Evolutionary conservation across 2,113 vertebrate genomes (phyloP).

Genomic region (Galbula dea): DNA sequence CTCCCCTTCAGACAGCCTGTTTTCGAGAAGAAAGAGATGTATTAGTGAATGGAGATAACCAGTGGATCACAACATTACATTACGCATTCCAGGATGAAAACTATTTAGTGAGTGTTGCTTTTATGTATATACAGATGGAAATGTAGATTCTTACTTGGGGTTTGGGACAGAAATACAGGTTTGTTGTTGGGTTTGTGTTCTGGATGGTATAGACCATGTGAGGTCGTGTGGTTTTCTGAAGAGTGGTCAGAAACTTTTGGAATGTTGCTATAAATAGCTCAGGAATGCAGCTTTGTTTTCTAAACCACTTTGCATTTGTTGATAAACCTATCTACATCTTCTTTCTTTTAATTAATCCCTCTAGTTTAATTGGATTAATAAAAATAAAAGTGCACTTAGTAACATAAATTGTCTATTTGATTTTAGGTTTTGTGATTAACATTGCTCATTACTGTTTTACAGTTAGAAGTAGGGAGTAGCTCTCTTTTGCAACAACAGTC

Average conservation of each 20-base stretch:
- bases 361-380: not conserved
- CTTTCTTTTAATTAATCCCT: not conserved
- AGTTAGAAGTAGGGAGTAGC: not conserved
- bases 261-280: not conserved
- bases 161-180: not conserved
- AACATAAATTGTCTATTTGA: not conserved
- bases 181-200: not conserved
- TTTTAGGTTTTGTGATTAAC: not conserved
- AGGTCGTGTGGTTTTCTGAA: not conserved
- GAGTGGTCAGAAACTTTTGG: not conserved
- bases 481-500: not conserved
- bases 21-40: conserved; percentile 97
- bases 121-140: not conserved
- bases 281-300: not conserved
- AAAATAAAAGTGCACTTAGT: not conserved
- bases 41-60: conserved; percentile 92
- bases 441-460: not conserved
- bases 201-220: not conserved
- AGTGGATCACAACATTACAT: conserved; percentile 98
- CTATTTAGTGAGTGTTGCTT: conserved; percentile 84
- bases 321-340: not conserved
- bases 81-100: conserved; percentile 99
- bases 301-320: not conserved
- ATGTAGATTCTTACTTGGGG: not conserved
- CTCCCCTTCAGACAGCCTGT: conserved; percentile 88